Base-by-base conservation (phyloP, 2,888 invertebrate species). In the Hipparchia semele region DNA sequence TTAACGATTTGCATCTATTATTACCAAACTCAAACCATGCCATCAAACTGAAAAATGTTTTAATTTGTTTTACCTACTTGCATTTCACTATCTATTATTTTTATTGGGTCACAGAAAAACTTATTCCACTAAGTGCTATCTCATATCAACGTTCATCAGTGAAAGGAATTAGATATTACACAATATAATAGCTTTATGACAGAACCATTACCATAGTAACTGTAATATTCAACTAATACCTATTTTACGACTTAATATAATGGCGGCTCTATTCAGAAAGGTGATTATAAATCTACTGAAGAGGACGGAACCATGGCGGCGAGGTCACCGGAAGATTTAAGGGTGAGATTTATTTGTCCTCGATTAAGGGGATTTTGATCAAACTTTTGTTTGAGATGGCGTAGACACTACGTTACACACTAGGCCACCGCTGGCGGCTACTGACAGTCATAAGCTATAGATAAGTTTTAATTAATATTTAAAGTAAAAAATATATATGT, bases 321-420 rank as follows among this genome's bases (percentile, higher is more conserved):
- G 85, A 83, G 86, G 84, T 84, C 85, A 83, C 84, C 86, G 86
- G 89, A 89, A 85, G 91, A 89, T 91, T 90, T 90, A 90, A 90
- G 88, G 87, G 85, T 84, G 82, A 89, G 88, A 91, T 91, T 90
- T 90, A 92, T 92, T 90, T 89, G 88, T 88, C 85, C 85, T 84
- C 86, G 84, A 90, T 90, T 90, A 89, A 82, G 81, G 83, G 81
- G 86, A 85, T 85, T 88, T 88, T 88, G 87, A 90, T 91, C 87
- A 88, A 90, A 90, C 39, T 39, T 5, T 88, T 89, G 80, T 4
- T 39, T 81, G 84, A 81, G 83, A 81, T 82, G 82, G 79, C 79
- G 82, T 83, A 83, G 83, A 84, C 83, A 82, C 83, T 81, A 83
- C 82, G 85, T 85, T 80, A 8, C 58, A 23, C 58, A 58, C 58